These are phyloP conservation scores for Apamea epomidion DNA, from an alignment of 2,888 invertebrate species.

Conservation along the genomic window DNA sequence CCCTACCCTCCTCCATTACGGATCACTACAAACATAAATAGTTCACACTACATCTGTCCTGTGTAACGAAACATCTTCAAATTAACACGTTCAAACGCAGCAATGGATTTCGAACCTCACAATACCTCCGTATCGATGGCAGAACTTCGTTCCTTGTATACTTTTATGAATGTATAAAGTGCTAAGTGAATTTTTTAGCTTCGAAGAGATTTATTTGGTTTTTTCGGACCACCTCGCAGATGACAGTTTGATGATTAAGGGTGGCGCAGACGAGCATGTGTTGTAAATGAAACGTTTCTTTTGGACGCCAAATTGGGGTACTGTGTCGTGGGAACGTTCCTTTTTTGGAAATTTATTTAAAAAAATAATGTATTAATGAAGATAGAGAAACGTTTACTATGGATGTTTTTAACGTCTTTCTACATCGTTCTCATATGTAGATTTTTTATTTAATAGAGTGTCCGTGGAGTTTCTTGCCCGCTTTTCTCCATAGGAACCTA, in stretches of 20 bases:
- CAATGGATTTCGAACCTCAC: slow-evolving; percentile 59
- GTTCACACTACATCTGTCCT: slow-evolving; percentile 65
- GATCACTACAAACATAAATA: slow-evolving; percentile 60
- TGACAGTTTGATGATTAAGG: slow-evolving; percentile 74
- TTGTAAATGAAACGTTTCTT: slow-evolving; percentile 69
- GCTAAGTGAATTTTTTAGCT: slow-evolving; percentile 77
- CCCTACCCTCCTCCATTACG: slow-evolving; percentile 69
- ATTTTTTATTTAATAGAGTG: background rate
- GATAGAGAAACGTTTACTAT: background rate
- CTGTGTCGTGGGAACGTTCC: slow-evolving; percentile 62
- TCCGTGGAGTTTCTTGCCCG: background rate
- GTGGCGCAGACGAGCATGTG: slow-evolving; percentile 71
- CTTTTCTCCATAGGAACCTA: background rate
- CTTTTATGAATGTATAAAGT: slow-evolving; percentile 72
- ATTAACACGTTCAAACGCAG: slow-evolving; percentile 49
- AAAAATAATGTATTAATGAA: background rate
- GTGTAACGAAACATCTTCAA: slow-evolving; percentile 34
- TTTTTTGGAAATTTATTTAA: background rate
- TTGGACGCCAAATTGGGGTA: slow-evolving; percentile 59
- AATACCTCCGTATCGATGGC: slow-evolving; percentile 34
- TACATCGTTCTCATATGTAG: background rate
- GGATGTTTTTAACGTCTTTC: no score
- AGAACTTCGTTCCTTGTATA: slow-evolving; percentile 56
- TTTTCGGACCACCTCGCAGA: slow-evolving; percentile 77
- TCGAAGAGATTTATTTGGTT: slow-evolving; percentile 68